Base-by-base conservation (phyloP, 2,888 invertebrate genomes). In the Digitonthophagus gazella region DNA sequence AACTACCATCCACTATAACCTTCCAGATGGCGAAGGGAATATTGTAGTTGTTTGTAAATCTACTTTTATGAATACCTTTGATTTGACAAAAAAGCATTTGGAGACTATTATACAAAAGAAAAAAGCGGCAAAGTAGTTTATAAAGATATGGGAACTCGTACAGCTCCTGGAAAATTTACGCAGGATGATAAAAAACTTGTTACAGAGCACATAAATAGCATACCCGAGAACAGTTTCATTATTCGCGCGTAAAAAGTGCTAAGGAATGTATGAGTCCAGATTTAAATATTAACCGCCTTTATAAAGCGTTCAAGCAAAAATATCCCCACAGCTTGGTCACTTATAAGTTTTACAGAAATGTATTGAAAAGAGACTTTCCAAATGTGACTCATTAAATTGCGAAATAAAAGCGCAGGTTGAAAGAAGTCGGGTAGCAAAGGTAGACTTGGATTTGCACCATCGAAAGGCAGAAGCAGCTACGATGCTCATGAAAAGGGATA, bases 251-350 rank as follows among this genome's bases (percentile, higher is more conserved):
- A n/a, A n/a, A n/a, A n/a, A n/a, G n/a, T n/a, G n/a, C 65, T 61
- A 74, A 72, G 18, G 67, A 73, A 69, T 73, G 65, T 54, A 15
- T 73, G 58, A 74, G 74, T 71, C 68, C 72, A 18, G 72, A 74
- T 71, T 69, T 73, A 67, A 73, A 74, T 67, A 65, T 55, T 64
- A n/a, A n/a, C n/a, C n/a, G n/a, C n/a, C n/a, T n/a, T n/a, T n/a
- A n/a, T n/a, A n/a, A n/a, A n/a, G n/a, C n/a, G n/a, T n/a, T n/a
- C n/a, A n/a, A n/a, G n/a, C n/a, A n/a, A n/a, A n/a, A n/a, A n/a
- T n/a, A n/a, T n/a, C n/a, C n/a, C n/a, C n/a, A n/a, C n/a, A n/a
- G n/a, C n/a, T n/a, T n/a, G n/a, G n/a, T n/a, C n/a, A n/a, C n/a
- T n/a, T n/a, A n/a, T n/a, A n/a, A n/a, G n/a, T n/a, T n/a, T n/a